Percentiles rank a stretch among this genome's conserved stretches.
Conservation (phyloP, 2,113 vertebrate species). For the Spea multiplicata region DNA sequence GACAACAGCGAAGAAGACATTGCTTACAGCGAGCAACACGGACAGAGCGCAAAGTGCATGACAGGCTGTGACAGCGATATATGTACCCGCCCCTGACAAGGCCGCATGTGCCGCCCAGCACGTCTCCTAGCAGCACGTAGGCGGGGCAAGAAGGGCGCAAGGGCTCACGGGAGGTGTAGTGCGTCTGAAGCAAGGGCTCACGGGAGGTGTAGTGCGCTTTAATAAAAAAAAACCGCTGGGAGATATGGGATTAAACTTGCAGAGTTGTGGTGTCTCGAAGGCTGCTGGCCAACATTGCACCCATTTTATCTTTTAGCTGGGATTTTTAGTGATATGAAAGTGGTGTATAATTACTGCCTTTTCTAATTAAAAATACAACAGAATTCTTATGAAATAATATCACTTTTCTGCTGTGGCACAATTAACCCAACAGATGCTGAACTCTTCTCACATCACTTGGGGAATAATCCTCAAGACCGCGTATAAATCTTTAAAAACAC, state of each 20-base stretch:
- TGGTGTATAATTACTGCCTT: too few relatives aligned
- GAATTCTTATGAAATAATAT: too few relatives aligned
- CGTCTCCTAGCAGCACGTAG: not conserved
- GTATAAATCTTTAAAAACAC: too few relatives aligned
- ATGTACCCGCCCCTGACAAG: not conserved
- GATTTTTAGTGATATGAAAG: too few relatives aligned
- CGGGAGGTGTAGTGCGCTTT: not conserved
- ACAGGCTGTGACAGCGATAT: not conserved
- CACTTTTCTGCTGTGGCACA: too few relatives aligned
- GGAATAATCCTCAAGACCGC: too few relatives aligned
- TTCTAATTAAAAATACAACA: too few relatives aligned
- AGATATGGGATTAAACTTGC: not conserved
- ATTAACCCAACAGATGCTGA: too few relatives aligned
- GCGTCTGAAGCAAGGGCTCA: not conserved
- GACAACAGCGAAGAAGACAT: conserved; percentile 4
- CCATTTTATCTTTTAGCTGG: too few relatives aligned
- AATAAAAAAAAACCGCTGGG: not conserved
- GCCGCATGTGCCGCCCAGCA: conserved; percentile 14
- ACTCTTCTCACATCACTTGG: too few relatives aligned
- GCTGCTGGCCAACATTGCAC: too few relatives aligned
- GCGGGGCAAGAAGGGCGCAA: not conserved
- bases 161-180: not conserved
- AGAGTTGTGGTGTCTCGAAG: not conserved
- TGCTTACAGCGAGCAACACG: too few relatives aligned
- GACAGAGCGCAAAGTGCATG: not conserved